Percentiles rank a stretch among this genome's conserved stretches.
These are phyloP conservation scores for Saguinus imperator DNA, from an alignment of 2,113 vertebrate species.

Conservation along the genomic window DNA sequence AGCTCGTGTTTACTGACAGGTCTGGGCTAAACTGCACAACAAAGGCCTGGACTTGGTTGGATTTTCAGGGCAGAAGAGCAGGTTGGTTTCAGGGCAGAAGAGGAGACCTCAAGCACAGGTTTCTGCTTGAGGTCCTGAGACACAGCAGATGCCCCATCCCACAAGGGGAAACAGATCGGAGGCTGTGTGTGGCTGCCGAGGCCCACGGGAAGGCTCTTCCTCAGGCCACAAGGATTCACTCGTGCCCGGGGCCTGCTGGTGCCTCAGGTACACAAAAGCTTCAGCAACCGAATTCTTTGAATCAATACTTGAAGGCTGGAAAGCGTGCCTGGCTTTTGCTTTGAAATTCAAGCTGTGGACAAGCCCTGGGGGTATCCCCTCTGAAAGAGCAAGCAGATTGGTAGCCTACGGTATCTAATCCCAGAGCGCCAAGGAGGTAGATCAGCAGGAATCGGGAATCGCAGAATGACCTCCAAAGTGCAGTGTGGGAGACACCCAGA, in stretches of 20 bases:
- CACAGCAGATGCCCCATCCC: fast-evolving
- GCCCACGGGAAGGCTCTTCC: background rate
- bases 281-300: background rate
- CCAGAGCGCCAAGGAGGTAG: background rate
- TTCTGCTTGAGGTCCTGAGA: background rate
- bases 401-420: background rate
- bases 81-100: background rate
- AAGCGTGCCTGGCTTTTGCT: background rate
- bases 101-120: background rate
- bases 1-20: background rate
- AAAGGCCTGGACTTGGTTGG: background rate
- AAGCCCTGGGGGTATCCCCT: background rate
- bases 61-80: background rate
- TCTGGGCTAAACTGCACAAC: background rate
- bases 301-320: background rate
- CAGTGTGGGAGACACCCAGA: background rate
- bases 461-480: background rate
- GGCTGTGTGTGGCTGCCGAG: fast-evolving
- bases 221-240: background rate
- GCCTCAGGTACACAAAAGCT: background rate
- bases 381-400: background rate
- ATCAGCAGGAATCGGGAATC: background rate
- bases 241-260: fast-evolving
- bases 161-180: background rate
- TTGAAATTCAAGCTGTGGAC: background rate